Evolutionary conservation across 53 echinoderm and acorn worm genomes (phyloP), one percentile per base, ranked within the genome.

Genomic region (Astropecten irregularis): DNA sequence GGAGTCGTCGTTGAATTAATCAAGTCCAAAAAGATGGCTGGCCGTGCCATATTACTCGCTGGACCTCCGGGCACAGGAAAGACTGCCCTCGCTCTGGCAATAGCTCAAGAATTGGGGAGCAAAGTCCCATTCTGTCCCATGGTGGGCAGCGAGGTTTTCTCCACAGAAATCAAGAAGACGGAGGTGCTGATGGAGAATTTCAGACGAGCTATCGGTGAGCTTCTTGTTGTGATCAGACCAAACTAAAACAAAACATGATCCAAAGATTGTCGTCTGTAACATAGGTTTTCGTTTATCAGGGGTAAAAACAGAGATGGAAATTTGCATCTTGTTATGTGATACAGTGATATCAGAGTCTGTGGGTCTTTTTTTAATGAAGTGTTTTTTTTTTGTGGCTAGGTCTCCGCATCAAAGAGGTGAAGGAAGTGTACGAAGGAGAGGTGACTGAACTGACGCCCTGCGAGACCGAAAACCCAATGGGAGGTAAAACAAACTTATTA

Each of bases 401-500:
- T 76, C 88, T 97, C 32, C 79, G 99, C 32, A 97, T 97, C 73
- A 97, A 97, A 52, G 99, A 97, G 88, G 92, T 89, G 61, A 97
- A 97, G 51, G 99, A 97, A 66, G 99, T 97, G 9, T 97, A 97
- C 77, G 99, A 97, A 72, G 99, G 99, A 56, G 99, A 97, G 51
- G 90, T 97, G 9, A 94, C 94, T 64, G 99, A 97, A 61, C 72
- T 97, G 59, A 97, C 94, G 53, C 99, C 97, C 2, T 97, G 99
- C 88, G 99, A 97, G 89, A 97, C 99, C 59, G 99, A 97, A 63
- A 97, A 97, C 76, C 99, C 99, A 3, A 97, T 97, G 99, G 97
- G 99, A 91, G 99, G 99, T 97, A 82, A 85, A 82, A 0, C 9
- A 35, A 54, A 2, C n/a, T n/a, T n/a, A n/a, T n/a, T n/a, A n/a